phyloP scores from a whole-genome alignment of 2,888 invertebrate genomes.

The Dolichomitus sp. region DNA sequence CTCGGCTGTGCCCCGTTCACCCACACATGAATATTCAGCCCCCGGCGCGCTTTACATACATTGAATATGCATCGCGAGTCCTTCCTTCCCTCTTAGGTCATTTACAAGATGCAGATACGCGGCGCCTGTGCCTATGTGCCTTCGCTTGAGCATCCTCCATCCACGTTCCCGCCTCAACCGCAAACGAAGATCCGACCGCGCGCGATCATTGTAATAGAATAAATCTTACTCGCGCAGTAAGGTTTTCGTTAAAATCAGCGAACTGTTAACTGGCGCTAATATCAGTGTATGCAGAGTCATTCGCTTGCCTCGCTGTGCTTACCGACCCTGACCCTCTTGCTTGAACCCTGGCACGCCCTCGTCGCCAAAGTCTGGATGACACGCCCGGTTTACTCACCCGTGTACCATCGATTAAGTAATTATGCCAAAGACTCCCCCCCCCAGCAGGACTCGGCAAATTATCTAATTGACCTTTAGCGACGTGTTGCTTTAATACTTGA shows the following conservation, averaged over 20 bases:
- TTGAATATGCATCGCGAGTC: slow-evolving; percentile 84
- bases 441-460: slow-evolving; percentile 70
- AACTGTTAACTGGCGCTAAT: slow-evolving; percentile 7
- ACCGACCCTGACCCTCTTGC: slow-evolving; percentile 22
- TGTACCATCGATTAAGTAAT: slow-evolving; percentile 80
- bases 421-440: slow-evolving; percentile 68
- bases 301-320: slow-evolving; percentile 13
- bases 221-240: slow-evolving; percentile 69
- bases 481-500: slow-evolving; percentile 48
- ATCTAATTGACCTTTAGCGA: slow-evolving; percentile 68
- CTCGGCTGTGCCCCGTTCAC: slow-evolving; percentile 76
- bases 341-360: slow-evolving; percentile 38
- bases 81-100: slow-evolving; percentile 85
- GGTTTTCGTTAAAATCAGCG: slow-evolving; percentile 24
- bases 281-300: slow-evolving; percentile 1
- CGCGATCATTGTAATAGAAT: slow-evolving; percentile 80
- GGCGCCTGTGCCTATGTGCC: slow-evolving; percentile 64
- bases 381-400: slow-evolving; percentile 49
- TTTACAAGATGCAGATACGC: slow-evolving; percentile 85
- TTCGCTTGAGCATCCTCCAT: slow-evolving; percentile 51
- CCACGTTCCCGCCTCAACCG: slow-evolving; percentile 22
- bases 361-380: slow-evolving; percentile 13
- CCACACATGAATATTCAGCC: slow-evolving; percentile 85
- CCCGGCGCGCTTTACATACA: slow-evolving; percentile 82
- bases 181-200: slow-evolving; percentile 59